These are phyloP conservation scores for Chrysopa pallens DNA, from an alignment of 1,140 invertebrate genomes.

Conservation along the genomic window DNA sequence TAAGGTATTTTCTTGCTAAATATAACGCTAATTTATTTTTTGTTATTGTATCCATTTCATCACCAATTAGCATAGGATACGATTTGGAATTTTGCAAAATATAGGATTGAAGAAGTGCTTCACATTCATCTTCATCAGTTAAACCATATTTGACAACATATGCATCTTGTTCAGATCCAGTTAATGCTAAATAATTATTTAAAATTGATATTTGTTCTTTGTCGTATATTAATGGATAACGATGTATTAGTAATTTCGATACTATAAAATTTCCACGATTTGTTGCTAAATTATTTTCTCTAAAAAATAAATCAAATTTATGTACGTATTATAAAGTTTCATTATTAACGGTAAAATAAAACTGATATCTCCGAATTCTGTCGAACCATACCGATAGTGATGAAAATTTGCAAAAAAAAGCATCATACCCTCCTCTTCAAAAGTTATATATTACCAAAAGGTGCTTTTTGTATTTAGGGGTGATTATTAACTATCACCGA, in stretches of 20 bases:
- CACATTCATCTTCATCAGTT: conserved; percentile 29
- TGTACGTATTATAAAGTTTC: too few relatives aligned
- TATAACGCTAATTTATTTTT: conserved; percentile 38
- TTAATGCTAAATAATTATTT: conserved; percentile 31
- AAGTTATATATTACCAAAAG: too few relatives aligned
- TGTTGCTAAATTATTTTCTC: conserved; percentile 42
- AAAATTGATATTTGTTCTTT: conserved; percentile 31
- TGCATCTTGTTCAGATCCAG: conserved; percentile 10
- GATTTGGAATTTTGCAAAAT: conserved; percentile 30
- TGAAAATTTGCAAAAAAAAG: too few relatives aligned
- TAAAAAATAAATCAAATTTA: conserved; percentile 16
- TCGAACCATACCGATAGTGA: too few relatives aligned
- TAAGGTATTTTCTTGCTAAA: conserved; percentile 59
- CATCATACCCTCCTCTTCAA: too few relatives aligned
- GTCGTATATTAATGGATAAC: conserved; percentile 56
- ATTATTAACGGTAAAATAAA: too few relatives aligned
- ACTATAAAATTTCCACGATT: conserved; percentile 80
- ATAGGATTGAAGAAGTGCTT: conserved; percentile 32
- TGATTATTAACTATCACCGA: too few relatives aligned
- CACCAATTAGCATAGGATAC: conserved; percentile 44
- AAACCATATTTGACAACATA: conserved; percentile 6
- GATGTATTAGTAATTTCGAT: conserved; percentile 46
- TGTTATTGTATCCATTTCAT: conserved; percentile 25
- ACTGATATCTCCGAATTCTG: too few relatives aligned
- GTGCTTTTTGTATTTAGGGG: too few relatives aligned